Evolutionary conservation across 2,797 vertebrate species (phyloP).

Genomic region (Australoheros facetus): DNA sequence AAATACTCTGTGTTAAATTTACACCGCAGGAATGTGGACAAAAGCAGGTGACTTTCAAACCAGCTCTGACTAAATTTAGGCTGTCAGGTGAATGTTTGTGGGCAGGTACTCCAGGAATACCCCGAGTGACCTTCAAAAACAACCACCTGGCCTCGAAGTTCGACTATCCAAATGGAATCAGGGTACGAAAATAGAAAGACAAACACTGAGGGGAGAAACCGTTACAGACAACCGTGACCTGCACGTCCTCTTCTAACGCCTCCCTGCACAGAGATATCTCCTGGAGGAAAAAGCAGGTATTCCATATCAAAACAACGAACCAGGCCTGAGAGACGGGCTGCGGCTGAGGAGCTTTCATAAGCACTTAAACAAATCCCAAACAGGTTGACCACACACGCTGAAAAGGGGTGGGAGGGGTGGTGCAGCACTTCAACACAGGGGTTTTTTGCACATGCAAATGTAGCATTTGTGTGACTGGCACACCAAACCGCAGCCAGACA

Average conservation of each 20-base stretch:
- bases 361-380: constrained; percentile 63
- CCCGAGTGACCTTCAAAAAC: constrained; percentile 57
- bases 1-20: constrained; percentile 13
- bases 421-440: constrained; percentile 34
- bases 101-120: constrained; percentile 53
- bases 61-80: constrained; percentile 40
- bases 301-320: constrained; percentile 46
- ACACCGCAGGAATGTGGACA: neutral
- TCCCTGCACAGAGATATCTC: constrained; percentile 15
- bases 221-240: constrained; percentile 62
- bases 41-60: constrained; percentile 22
- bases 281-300: constrained; percentile 42
- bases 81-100: constrained; percentile 44
- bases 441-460: constrained; percentile 77
- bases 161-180: constrained; percentile 58
- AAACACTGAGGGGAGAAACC: constrained; percentile 74
- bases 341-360: constrained; percentile 50
- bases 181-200: constrained; percentile 75
- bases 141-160: constrained; percentile 66
- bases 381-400: constrained; percentile 48
- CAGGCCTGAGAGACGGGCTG: constrained; percentile 23
- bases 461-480: constrained; percentile 43
- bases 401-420: neutral
- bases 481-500: constrained; percentile 42
- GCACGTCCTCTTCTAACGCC: constrained; percentile 39